A percentile compares a stretch with the other conserved stretches of the same genome.
Evolutionary conservation across 2,797 vertebrate genomes (phyloP).

Genomic region (Taenioides sp.): DNA sequence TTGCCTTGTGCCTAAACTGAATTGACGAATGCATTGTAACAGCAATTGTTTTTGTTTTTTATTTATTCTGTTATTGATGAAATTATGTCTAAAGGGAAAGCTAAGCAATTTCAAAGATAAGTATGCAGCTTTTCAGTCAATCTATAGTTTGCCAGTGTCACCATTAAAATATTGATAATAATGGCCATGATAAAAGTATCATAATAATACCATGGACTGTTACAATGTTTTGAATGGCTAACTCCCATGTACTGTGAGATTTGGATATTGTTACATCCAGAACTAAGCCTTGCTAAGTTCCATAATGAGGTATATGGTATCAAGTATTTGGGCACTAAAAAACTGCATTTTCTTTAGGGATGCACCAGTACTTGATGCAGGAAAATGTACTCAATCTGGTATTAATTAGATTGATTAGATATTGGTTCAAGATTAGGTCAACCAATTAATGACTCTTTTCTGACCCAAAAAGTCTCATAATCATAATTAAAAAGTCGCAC

Average conservation of each 20-base stretch:
- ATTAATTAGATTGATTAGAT: background rate
- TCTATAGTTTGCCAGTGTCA: slow-evolving; percentile 84
- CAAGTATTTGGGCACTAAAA: slow-evolving; percentile 48
- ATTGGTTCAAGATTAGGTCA: background rate
- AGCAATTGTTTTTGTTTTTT: slow-evolving; percentile 85
- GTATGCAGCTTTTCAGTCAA: slow-evolving; percentile 85
- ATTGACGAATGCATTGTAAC: slow-evolving; percentile 99
- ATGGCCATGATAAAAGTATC: background rate
- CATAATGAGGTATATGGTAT: slow-evolving; percentile 24
- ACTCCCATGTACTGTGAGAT: no score
- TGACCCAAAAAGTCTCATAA: slow-evolving; percentile 16
- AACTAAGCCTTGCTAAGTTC: slow-evolving; percentile 36
- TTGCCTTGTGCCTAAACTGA: slow-evolving; percentile 99
- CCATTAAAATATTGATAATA: slow-evolving; percentile 2
- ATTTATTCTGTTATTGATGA: slow-evolving; percentile 98
- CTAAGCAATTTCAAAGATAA: slow-evolving; percentile 83
- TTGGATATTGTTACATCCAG: slow-evolving; percentile 7
- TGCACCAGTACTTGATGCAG: background rate
- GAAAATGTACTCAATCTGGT: background rate
- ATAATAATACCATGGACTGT: background rate
- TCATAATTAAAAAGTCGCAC: background rate
- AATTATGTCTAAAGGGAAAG: slow-evolving; percentile 94
- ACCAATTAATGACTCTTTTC: background rate
- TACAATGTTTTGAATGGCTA: background rate
- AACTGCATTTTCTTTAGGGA: slow-evolving; percentile 60